These are phyloP conservation scores for Mythimna impura DNA, from an alignment of 2,888 invertebrate genomes.

Conservation along the genomic window DNA sequence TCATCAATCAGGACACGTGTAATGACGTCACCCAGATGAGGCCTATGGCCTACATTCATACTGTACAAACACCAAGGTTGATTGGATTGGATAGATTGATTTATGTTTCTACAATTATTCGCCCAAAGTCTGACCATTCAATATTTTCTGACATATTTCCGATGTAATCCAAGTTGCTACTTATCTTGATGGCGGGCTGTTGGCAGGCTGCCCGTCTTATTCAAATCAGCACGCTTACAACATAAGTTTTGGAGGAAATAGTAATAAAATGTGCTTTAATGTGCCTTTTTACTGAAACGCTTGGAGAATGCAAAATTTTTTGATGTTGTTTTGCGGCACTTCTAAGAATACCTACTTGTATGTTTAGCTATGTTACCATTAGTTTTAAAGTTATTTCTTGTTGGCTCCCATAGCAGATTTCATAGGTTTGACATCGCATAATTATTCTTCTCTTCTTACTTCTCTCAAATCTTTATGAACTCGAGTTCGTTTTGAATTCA, in stretches of 20 bases:
- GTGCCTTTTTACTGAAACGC: conserved; percentile 43
- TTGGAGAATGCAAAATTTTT: conserved; percentile 24
- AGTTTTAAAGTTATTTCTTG: background rate
- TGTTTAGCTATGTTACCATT: background rate
- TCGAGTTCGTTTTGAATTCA: background rate
- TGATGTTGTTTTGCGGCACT: conserved; percentile 11
- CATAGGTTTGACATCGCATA: background rate
- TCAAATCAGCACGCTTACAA: conserved; percentile 60
- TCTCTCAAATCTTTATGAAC: background rate
- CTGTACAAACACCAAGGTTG: conserved; percentile 37
- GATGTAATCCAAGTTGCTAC: conserved; percentile 55
- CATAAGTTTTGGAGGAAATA: conserved; percentile 64
- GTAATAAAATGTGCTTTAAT: conserved; percentile 57
- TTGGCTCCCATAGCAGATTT: background rate
- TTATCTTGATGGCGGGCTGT: conserved; percentile 62
- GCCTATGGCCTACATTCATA: conserved; percentile 34
- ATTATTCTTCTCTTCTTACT: background rate
- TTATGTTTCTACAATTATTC: conserved; percentile 51
- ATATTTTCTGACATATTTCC: conserved; percentile 51
- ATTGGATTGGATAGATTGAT: conserved; percentile 51
- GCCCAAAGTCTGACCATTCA: conserved; percentile 40
- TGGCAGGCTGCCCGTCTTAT: conserved; percentile 68
- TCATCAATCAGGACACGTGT: conserved; percentile 14
- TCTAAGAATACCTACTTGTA: background rate
- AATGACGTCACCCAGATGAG: conserved; percentile 37